Percentiles rank a stretch among this genome's conserved stretches.
Conservation (phyloP, 2,113 vertebrate species). For the Catharus fuscescens region DNA sequence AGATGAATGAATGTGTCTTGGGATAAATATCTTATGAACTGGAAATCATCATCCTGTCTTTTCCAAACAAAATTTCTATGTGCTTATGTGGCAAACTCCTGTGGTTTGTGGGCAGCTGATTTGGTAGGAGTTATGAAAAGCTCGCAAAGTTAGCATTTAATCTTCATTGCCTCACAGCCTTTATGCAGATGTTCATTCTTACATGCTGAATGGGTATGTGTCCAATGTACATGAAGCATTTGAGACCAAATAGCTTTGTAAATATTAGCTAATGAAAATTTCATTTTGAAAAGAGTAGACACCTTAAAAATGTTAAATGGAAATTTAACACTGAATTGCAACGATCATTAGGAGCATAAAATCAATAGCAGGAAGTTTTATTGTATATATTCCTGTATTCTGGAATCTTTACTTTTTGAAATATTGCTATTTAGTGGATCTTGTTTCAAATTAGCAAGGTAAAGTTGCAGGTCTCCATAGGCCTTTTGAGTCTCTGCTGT, state of each 20-base stretch:
- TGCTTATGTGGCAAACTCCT: slow-evolving; percentile 57
- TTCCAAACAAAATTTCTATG: slow-evolving; percentile 57
- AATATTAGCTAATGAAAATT: not conserved
- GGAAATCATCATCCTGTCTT: slow-evolving; percentile 53
- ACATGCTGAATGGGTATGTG: not conserved
- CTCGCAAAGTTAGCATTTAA: slow-evolving; percentile 38
- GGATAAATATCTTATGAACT: slow-evolving; percentile 59
- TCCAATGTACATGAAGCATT: not conserved
- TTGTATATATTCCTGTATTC: not conserved
- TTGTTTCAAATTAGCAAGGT: not conserved
- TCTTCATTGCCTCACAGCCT: slow-evolving; percentile 19
- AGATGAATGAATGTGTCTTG: slow-evolving; percentile 64
- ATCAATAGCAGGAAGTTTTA: not conserved
- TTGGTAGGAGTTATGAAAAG: slow-evolving; percentile 36
- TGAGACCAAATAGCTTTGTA: not conserved
- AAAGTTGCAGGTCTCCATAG: not conserved
- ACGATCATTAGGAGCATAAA: not conserved
- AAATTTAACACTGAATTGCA: not conserved
- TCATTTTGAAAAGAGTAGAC: not conserved
- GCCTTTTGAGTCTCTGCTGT: not conserved
- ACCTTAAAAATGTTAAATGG: not conserved
- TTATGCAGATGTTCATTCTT: slow-evolving; percentile 2
- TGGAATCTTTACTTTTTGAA: not conserved
- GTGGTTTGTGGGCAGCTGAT: slow-evolving; percentile 60
- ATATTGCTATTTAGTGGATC: not conserved